Conservation (phyloP, 2,888 invertebrate species). For the Drosophila buzzatii region DNA sequence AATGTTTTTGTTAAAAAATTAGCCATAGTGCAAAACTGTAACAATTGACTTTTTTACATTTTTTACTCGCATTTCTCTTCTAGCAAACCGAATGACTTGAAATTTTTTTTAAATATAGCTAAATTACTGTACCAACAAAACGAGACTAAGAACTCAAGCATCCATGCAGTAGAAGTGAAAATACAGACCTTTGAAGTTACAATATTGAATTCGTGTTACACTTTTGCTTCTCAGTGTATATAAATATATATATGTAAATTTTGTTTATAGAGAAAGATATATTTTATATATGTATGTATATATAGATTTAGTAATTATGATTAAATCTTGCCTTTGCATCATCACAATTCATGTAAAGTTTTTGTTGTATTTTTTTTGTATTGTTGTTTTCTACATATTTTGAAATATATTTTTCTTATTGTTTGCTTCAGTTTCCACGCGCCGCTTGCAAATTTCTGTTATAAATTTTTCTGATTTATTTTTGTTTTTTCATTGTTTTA, state of each 20-base stretch:
- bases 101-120: too few relatives aligned
- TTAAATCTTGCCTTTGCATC: constrained; percentile 80
- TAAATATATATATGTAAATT: constrained; percentile 47
- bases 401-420: constrained; percentile 47
- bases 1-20: too few relatives aligned
- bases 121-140: too few relatives aligned
- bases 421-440: constrained; percentile 59
- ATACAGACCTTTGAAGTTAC: too few relatives aligned
- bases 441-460: constrained; percentile 41
- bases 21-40: too few relatives aligned
- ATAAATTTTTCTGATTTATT: constrained; percentile 10
- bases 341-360: constrained; percentile 80
- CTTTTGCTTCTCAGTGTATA: too few relatives aligned
- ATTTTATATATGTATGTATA: constrained; percentile 55
- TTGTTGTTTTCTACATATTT: constrained; percentile 38
- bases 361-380: constrained; percentile 38
- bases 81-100: too few relatives aligned
- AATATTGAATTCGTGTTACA: too few relatives aligned
- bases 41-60: too few relatives aligned
- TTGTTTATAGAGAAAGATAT: constrained; percentile 51
- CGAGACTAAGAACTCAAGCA: too few relatives aligned
- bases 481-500: not conserved
- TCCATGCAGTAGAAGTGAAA: too few relatives aligned
- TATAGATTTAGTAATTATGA: constrained; percentile 77
- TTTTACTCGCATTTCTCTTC: too few relatives aligned